Evolutionary conservation across 2,888 invertebrate genomes (phyloP).

Genomic region (Zygaena filipendulae): DNA sequence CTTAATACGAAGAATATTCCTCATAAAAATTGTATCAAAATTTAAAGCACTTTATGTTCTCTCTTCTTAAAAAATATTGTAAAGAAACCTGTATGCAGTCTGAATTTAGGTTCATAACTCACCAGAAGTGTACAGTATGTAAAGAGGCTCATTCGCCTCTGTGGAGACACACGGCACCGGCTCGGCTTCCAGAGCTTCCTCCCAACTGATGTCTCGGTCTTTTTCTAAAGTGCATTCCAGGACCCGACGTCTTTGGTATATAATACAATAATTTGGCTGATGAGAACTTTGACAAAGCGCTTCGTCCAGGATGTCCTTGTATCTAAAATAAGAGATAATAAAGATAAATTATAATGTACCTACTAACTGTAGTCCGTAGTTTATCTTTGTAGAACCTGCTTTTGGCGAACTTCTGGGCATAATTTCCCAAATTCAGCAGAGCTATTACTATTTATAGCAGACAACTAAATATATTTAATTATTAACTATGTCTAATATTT

Average conservation of each 20-base stretch:
- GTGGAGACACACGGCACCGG: conserved; percentile 86
- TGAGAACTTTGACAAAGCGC: conserved; percentile 79
- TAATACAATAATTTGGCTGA: conserved; percentile 82
- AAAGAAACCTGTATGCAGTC: too few species aligned
- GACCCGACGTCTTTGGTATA: conserved; percentile 81
- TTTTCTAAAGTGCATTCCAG: conserved; percentile 71
- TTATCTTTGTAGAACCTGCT: too few species aligned
- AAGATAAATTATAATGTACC: too few species aligned
- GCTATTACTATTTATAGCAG: too few species aligned
- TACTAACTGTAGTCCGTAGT: background rate
- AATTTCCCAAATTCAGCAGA: too few species aligned
- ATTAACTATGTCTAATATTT: too few species aligned
- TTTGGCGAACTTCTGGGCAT: too few species aligned
- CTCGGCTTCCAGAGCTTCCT: conserved; percentile 73
- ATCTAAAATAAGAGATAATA: conserved; percentile 54
- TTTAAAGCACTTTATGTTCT: too few species aligned
- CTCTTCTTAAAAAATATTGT: too few species aligned
- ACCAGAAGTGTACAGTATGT: conserved; percentile 93
- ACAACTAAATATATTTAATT: too few species aligned
- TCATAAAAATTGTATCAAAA: too few species aligned
- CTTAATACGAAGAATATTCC: too few species aligned
- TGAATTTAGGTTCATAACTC: conserved; percentile 7
- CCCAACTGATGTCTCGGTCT: conserved; percentile 81
- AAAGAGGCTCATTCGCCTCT: conserved; percentile 89
- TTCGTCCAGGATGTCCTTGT: conserved; percentile 84